Percentiles rank a stretch among this genome's conserved stretches.
phyloP scores from a whole-genome alignment of 92 coral and sea anemone species.

The Anthopleura xanthogrammica region DNA sequence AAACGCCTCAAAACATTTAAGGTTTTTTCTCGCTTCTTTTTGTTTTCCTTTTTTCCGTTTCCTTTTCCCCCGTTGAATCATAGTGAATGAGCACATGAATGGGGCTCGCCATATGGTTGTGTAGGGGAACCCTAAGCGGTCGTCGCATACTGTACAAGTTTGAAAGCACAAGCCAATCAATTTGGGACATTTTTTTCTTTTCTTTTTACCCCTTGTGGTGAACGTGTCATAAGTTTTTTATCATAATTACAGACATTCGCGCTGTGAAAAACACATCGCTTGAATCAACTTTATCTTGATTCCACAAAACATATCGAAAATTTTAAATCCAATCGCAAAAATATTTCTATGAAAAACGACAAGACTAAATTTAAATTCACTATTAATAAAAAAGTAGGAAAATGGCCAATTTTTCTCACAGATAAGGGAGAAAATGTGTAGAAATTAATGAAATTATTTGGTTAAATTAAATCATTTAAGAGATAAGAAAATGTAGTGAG shows the following conservation, averaged over 20 bases:
- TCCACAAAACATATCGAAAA: neutral
- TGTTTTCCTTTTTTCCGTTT: neutral
- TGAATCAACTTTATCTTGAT: neutral
- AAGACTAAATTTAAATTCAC: neutral
- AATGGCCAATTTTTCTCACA: neutral
- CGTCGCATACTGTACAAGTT: neutral
- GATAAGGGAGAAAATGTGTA: neutral
- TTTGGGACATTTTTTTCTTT: neutral
- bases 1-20: neutral
- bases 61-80: neutral
- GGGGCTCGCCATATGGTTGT: neutral
- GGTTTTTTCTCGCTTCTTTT: neutral
- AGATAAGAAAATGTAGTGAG: neutral
- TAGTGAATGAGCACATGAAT: neutral
- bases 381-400: neutral
- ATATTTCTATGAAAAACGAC: neutral
- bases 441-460: neutral
- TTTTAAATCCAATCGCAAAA: neutral
- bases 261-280: neutral
- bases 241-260: neutral
- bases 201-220: conserved; percentile 13
- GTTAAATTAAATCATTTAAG: neutral
- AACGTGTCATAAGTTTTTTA: conserved; percentile 9
- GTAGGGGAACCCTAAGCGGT: neutral
- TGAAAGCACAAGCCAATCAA: conserved; percentile 25